Conservation (phyloP, 2,888 invertebrate species). For the Aelia acuminata region DNA sequence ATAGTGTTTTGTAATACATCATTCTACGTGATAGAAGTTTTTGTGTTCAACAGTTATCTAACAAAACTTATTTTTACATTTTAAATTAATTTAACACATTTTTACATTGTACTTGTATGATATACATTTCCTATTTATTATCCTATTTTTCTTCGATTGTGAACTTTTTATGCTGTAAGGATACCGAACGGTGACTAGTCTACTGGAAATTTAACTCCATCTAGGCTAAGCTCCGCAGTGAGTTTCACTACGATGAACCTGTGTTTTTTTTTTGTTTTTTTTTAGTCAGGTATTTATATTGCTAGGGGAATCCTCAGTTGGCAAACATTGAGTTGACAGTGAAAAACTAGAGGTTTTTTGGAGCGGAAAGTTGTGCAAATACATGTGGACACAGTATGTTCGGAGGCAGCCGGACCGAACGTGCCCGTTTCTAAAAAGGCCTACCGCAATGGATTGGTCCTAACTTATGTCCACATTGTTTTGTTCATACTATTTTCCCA, state of each 20-base stretch:
- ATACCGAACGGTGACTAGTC: neutral
- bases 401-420: neutral
- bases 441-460: neutral
- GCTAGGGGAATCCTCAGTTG: neutral
- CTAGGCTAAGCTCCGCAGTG: neutral
- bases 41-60: no score
- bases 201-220: neutral
- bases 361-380: slow-evolving; percentile 29
- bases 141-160: no score
- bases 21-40: no score
- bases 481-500: neutral
- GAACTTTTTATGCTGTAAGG: no score
- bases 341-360: neutral
- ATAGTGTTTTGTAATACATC: no score
- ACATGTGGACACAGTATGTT: neutral
- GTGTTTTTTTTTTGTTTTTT: neutral
- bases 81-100: no score
- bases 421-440: slow-evolving; percentile 9
- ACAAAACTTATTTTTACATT: no score
- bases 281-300: neutral
- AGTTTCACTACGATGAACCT: neutral
- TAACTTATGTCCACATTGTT: slow-evolving; percentile 25
- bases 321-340: slow-evolving; percentile 22
- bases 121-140: no score
- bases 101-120: no score